Conservation (phyloP, 2,797 vertebrate genomes). For the Rhodeus uyekii region DNA sequence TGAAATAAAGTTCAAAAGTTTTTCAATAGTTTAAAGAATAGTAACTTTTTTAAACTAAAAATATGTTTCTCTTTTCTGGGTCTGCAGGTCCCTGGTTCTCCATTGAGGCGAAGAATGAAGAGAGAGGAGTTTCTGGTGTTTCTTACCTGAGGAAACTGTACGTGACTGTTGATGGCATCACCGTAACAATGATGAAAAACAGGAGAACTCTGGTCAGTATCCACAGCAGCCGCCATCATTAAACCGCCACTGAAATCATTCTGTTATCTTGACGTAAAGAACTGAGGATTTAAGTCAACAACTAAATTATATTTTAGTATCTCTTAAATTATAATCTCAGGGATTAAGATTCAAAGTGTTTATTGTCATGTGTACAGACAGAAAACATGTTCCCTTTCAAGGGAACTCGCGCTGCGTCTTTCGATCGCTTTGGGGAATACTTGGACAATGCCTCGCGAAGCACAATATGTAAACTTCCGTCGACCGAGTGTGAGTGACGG, state of each 20-base stretch:
- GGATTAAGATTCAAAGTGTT: too few relatives aligned
- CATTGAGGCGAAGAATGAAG: slow-evolving; percentile 79
- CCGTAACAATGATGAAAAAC: slow-evolving; percentile 78
- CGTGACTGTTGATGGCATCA: slow-evolving; percentile 71
- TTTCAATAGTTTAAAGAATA: too few relatives aligned
- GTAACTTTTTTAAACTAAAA: too few relatives aligned
- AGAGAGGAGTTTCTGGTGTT: slow-evolving; percentile 68
- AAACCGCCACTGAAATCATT: background rate
- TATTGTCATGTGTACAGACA: too few relatives aligned
- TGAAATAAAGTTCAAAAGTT: background rate
- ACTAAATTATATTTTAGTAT: background rate
- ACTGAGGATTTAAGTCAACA: background rate
- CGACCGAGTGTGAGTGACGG: too few relatives aligned
- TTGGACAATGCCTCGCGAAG: too few relatives aligned
- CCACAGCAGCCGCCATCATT: background rate
- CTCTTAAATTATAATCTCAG: too few relatives aligned
- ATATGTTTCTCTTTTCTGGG: background rate
- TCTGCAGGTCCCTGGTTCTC: slow-evolving; percentile 80
- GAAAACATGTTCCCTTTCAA: too few relatives aligned
- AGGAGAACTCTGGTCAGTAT: slow-evolving; percentile 74
- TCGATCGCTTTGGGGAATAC: too few relatives aligned
- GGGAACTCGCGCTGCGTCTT: too few relatives aligned
- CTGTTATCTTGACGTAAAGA: background rate
- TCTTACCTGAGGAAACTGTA: slow-evolving; percentile 79
- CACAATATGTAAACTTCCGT: too few relatives aligned